Percentiles rank a stretch among this genome's conserved stretches.
phyloP scores from a whole-genome alignment of 2,113 vertebrate genomes.

The Apaloderma vittatum region DNA sequence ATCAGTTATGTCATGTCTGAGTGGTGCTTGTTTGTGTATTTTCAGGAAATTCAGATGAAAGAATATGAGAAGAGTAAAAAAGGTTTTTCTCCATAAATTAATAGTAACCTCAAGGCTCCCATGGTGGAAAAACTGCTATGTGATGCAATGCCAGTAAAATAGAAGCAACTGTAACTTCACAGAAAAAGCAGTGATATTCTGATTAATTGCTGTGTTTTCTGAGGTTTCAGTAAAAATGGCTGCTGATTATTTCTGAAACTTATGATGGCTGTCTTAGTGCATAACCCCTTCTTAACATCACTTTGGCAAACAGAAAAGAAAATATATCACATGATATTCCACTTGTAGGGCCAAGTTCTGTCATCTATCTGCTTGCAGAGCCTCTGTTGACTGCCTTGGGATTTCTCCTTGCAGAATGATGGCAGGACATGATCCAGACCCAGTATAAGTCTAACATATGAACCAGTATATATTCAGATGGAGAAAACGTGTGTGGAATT shows the following conservation, averaged over 20 bases:
- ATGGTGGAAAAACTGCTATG: conserved; percentile 25
- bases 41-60: conserved; percentile 36
- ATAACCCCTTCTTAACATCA: conserved; percentile 59
- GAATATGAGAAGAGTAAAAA: neutral
- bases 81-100: conserved; percentile 38
- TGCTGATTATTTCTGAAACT: conserved; percentile 66
- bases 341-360: conserved; percentile 51
- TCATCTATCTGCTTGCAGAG: conserved; percentile 62
- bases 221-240: conserved; percentile 65
- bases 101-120: conserved; percentile 3
- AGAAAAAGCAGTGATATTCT: conserved; percentile 55
- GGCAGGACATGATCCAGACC: conserved; percentile 59
- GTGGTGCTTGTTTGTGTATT: conserved; percentile 29
- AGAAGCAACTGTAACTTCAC: conserved; percentile 33
- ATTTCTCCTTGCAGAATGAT: conserved; percentile 60
- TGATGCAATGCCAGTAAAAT: conserved; percentile 48
- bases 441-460: conserved; percentile 53
- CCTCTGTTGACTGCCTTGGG: conserved; percentile 58
- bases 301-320: conserved; percentile 50
- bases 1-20: conserved; percentile 59
- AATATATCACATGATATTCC: conserved; percentile 62
- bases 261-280: conserved; percentile 53
- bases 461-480: conserved; percentile 62
- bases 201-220: conserved; percentile 63
- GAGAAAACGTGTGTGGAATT: conserved; percentile 66